Conservation (phyloP, 2,888 invertebrate species). For the Cactoblastis cactorum region DNA sequence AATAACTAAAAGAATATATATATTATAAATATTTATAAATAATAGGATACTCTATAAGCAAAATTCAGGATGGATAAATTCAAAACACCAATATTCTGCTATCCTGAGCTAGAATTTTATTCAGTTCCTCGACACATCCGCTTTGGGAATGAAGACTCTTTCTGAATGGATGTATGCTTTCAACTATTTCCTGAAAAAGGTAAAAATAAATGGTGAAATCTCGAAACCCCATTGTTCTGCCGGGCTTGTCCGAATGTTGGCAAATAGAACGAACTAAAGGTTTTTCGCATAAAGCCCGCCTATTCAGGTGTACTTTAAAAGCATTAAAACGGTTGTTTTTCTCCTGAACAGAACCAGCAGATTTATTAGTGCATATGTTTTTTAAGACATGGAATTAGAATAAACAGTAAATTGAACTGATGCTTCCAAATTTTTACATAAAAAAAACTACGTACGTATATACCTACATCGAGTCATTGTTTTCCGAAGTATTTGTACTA, state of each 20-base stretch:
- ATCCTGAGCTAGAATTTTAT: neutral
- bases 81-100: too few relatives aligned
- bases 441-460: too few relatives aligned
- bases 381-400: neutral
- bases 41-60: too few relatives aligned
- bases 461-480: too few relatives aligned
- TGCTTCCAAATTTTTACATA: too few relatives aligned
- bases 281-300: neutral
- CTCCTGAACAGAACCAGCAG: neutral
- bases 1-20: too few relatives aligned
- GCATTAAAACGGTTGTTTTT: neutral
- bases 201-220: slow-evolving; percentile 7
- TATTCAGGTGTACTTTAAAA: slow-evolving; percentile 3
- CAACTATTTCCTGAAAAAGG: slow-evolving; percentile 10
- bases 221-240: slow-evolving; percentile 3
- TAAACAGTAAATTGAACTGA: too few relatives aligned
- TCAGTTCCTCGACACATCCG: neutral
- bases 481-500: too few relatives aligned
- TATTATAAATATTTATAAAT: too few relatives aligned
- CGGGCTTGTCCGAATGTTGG: neutral
- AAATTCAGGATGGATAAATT: too few relatives aligned
- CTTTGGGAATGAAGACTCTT: neutral
- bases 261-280: slow-evolving; percentile 7
- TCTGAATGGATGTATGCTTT: slow-evolving; percentile 4
- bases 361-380: neutral